A percentile compares a stretch with the other conserved stretches of the same genome.
These are phyloP conservation scores for Cryptus viduatorius DNA, from an alignment of 2,888 invertebrate species.

Conservation along the genomic window DNA sequence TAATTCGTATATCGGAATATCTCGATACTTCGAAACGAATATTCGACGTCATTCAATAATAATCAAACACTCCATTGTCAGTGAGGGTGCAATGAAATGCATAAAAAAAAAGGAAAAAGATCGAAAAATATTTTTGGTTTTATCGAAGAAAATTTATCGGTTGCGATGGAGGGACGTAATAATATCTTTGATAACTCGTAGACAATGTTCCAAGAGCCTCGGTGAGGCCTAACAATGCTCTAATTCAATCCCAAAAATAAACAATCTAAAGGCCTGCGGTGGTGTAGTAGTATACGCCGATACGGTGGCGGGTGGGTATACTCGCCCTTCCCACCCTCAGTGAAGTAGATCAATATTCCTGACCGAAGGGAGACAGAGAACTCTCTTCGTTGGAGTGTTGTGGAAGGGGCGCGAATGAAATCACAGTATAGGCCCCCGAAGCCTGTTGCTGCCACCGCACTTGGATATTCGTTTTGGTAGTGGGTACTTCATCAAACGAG, in stretches of 20 bases:
- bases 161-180: neutral
- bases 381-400: slow-evolving; percentile 63
- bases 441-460: slow-evolving; percentile 83
- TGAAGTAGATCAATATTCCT: slow-evolving; percentile 83
- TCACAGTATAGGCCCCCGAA: slow-evolving; percentile 79
- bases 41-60: slow-evolving; percentile 2
- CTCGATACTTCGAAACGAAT: neutral
- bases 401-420: slow-evolving; percentile 78
- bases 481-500: slow-evolving; percentile 66
- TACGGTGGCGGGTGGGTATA: slow-evolving; percentile 63
- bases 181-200: slow-evolving; percentile 9
- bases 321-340: slow-evolving; percentile 76
- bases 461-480: slow-evolving; percentile 72
- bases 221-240: slow-evolving; percentile 73
- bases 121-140: slow-evolving; percentile 4
- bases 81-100: slow-evolving; percentile 5
- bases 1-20: slow-evolving; percentile 2
- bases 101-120: neutral
- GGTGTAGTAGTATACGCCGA: slow-evolving; percentile 66
- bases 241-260: slow-evolving; percentile 80
- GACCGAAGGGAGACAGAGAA: slow-evolving; percentile 76
- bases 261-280: slow-evolving; percentile 74
- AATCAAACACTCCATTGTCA: neutral
- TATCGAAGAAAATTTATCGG: neutral
- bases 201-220: slow-evolving; percentile 43